Base-by-base conservation (phyloP, 2,113 vertebrate species). In the Dipodomys ordii region DNA sequence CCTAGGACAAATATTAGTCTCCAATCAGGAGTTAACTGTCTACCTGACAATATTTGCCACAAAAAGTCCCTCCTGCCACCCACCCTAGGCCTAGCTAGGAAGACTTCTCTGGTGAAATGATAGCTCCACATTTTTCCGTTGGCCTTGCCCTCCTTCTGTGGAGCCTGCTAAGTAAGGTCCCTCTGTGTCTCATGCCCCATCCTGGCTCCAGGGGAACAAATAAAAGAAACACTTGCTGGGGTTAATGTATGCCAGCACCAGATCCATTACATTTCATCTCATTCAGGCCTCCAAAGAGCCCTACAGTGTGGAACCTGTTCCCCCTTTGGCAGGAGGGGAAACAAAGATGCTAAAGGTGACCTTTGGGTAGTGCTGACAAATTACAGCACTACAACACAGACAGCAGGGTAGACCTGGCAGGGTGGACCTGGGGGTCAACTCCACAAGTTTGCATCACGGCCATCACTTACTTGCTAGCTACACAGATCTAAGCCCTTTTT, bases 171-270 rank as follows among this genome's bases (percentile, higher is more conserved):
- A 77, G 30, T 72, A n/a, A 12, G 64, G 23, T 81, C 84, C 67
- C 76, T 90, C 82, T 93, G 46, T 91, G 74, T 91, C 64, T 83
- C 35, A 4, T 20, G 44, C 87, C 76, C 18, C 15, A 62, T 23
- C 89, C 73, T 60, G 30, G 44, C 35, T 68, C 77, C n/a, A 35
- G 39, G 60, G 64, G 18, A 67, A 87, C 28, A 87, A 86, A 94
- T 76, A 77, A 92, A 88, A 76, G 67, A 72, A 94, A 76, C 53
- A 49, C 62, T 90, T 76, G 39, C 69, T 46, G 49, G 82, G 28
- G 39, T 79, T 76, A 9, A 20, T 62, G 1, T 7, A n/a, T 22
- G 39, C 74, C 83, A 74, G 16, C 23, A 44, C 68, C 90, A 4
- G 30, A 32, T 20, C 60, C 68, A 65, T 22, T 28, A 73, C 60